Conservation (phyloP, 2,113 vertebrate species). For the Muntiacus muntjak region DNA sequence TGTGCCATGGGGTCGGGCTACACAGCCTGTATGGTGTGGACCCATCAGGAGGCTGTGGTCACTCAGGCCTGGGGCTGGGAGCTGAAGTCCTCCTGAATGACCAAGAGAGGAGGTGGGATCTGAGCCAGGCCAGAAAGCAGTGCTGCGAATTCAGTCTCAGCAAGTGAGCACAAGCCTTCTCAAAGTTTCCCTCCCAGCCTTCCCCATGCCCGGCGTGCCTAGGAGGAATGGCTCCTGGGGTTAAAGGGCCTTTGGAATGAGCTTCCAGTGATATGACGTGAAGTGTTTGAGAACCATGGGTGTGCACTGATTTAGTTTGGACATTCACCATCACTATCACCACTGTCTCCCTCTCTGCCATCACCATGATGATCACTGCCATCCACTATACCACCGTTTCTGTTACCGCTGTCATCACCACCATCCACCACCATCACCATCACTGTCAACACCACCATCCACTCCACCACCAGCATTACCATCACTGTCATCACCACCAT, state of each 20-base stretch:
- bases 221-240: background rate
- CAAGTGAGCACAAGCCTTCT: background rate
- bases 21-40: fast-evolving
- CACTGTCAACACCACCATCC: fast-evolving
- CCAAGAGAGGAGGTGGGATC: background rate
- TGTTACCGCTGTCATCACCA: fast-evolving
- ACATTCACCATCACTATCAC: too few species aligned
- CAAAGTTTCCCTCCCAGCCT: background rate
- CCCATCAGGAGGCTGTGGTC: background rate
- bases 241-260: background rate
- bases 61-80: background rate
- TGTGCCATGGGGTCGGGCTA: background rate
- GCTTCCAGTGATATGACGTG: background rate
- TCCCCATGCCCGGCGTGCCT: fast-evolving
- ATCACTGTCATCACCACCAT: fast-evolving
- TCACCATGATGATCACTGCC: fast-evolving
- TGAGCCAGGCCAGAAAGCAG: background rate
- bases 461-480: fast-evolving
- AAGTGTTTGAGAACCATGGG: background rate
- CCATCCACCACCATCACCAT: fast-evolving
- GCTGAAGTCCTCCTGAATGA: background rate
- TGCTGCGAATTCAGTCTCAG: background rate
- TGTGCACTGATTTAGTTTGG: background rate
- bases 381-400: fast-evolving
- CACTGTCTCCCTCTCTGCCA: background rate